Conservation (phyloP, 1,140 invertebrate genomes). For the Argopecten irradians region DNA sequence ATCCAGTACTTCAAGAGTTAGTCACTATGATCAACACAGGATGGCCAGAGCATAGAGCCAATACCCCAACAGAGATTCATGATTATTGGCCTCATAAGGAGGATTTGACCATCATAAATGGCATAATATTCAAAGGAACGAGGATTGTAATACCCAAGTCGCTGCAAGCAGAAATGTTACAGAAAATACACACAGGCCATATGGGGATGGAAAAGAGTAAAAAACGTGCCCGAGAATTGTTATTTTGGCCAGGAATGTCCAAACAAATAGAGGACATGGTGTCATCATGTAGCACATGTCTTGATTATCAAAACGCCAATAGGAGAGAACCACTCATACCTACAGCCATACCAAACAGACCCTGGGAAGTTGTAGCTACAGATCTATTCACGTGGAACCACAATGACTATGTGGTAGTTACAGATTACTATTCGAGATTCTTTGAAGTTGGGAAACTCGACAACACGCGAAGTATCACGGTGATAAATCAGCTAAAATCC, state of each 20-base stretch:
- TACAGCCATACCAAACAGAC: slow-evolving; percentile 50
- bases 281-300: slow-evolving; percentile 32
- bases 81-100: neutral
- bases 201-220: slow-evolving; percentile 63
- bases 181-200: slow-evolving; percentile 67
- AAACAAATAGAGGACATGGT: slow-evolving; percentile 52
- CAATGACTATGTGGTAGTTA: slow-evolving; percentile 47
- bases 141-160: slow-evolving; percentile 63
- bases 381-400: slow-evolving; percentile 52
- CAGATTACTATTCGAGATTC: slow-evolving; percentile 54
- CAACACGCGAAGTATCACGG: slow-evolving; percentile 23
- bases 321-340: slow-evolving; percentile 49
- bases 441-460: slow-evolving; percentile 34
- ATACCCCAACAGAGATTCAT: neutral
- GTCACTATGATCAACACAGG: neutral
- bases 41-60: slow-evolving; percentile 24
- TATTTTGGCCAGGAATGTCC: slow-evolving; percentile 58
- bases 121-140: slow-evolving; percentile 26
- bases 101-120: neutral
- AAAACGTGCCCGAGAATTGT: slow-evolving; percentile 39
- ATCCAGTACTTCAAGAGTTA: neutral
- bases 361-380: slow-evolving; percentile 53
- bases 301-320: slow-evolving; percentile 28
- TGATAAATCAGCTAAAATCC: slow-evolving; percentile 41
- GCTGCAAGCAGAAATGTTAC: slow-evolving; percentile 64